Base-by-base conservation (phyloP, 92 coral and sea anemone genomes). In the Palythoa grandis region DNA sequence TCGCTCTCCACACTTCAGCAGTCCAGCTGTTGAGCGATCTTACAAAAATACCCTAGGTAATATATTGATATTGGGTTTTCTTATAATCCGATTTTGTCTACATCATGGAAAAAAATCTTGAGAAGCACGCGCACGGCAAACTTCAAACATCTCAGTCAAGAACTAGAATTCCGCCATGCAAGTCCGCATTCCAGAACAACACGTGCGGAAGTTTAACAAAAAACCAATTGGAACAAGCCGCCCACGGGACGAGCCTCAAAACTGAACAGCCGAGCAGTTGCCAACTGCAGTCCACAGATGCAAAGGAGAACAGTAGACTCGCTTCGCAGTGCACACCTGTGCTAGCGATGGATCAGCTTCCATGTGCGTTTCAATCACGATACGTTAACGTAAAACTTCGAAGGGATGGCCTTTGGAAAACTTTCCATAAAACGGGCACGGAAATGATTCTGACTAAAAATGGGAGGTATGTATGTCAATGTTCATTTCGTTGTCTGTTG, bases 361-460 rank as follows among this genome's bases (percentile, higher is more conserved):
- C 67, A 72, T 86, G 92, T 76, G 70, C 40, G 73, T 85, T 11
- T n/a, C 87, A 52, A 72, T 74, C 63, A 72, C 77, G 65, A 53
- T 89, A 88, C 35, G 88, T 94, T 35, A 88, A 88, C 52, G 98
- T 88, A 47, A 88, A 92, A 63, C 91, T 96, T 52, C 87, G 85
- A 52, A 83, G 92, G 58, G 92, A 88, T 9, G 89, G 82, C 9
- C 84, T 96, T n/a, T 96, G 98, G 98, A 83, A 80, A 47, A 82
- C 86, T 47, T 94, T 96, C 83, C 79, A 90, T 29, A 83, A 72
- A 37, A 88, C 92, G 29, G 92, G 93, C 56, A 96, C 98, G 2
- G 98, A 96, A 77, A 96, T 96, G 98, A 92, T 94, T 83, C 90
- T 96, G 19, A 92, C 98, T 3, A 91, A 94, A 83, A 92, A 91